phyloP scores from a whole-genome alignment of 1,140 invertebrate genomes.

The Papilio helenus region DNA sequence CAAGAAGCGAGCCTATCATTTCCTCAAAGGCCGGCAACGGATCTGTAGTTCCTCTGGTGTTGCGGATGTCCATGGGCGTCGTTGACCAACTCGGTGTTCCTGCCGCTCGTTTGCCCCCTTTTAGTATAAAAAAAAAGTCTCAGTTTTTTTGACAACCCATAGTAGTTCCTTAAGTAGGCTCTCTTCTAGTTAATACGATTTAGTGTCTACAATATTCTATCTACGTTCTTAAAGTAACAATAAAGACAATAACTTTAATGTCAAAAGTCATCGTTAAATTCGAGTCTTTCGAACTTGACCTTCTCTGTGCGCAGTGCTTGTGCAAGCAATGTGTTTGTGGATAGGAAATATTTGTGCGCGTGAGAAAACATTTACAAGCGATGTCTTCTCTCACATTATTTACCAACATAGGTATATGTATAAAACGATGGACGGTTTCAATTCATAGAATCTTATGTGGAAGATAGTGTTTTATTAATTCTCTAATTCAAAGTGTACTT shows the following conservation, averaged over 20 bases:
- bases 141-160: not conserved
- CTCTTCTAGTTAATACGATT: not conserved
- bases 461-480: not conserved
- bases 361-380: constrained; percentile 2
- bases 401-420: not conserved
- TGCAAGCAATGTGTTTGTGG: not conserved
- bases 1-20: too few species aligned
- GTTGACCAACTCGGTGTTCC: too few species aligned
- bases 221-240: not conserved
- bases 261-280: constrained; percentile 4
- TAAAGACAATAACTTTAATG: not conserved
- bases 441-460: not conserved
- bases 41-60: too few species aligned
- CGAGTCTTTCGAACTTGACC: constrained; percentile 29
- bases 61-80: too few species aligned
- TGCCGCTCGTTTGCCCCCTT: too few species aligned
- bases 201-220: not conserved
- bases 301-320: not conserved
- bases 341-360: not conserved
- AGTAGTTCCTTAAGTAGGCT: too few species aligned
- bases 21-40: too few species aligned
- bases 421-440: not conserved
- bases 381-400: constrained; percentile 12
- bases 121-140: too few species aligned
- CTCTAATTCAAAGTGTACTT: not conserved